Percentiles rank a stretch among this genome's conserved stretches.
Evolutionary conservation across 2,888 invertebrate species (phyloP).

Genomic region (Tenthredo amoena): DNA sequence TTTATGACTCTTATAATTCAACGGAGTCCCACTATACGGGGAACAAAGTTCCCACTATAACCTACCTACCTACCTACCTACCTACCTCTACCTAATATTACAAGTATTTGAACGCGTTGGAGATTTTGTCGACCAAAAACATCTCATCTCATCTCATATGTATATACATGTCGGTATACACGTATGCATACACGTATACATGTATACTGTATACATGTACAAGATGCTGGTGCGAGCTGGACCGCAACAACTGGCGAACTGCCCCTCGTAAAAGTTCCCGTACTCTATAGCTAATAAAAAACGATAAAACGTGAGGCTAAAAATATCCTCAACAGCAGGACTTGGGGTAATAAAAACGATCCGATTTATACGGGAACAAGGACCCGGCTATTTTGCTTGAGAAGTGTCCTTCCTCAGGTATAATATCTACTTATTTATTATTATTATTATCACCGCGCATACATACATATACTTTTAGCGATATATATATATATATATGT

Average conservation of each 20-base stretch:
- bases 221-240: neutral
- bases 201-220: neutral
- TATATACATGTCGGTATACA: neutral
- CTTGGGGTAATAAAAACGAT: conserved; percentile 40
- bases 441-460: neutral
- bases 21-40: neutral
- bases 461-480: no score
- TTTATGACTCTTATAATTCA: conserved; percentile 27
- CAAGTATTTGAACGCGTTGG: neutral
- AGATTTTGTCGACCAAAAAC: neutral
- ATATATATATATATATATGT: neutral
- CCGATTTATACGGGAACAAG: conserved; percentile 39
- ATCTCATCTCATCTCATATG: neutral
- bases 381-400: neutral
- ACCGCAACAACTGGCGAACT: conserved; percentile 21
- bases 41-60: neutral
- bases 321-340: conserved; percentile 28
- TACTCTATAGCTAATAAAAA: conserved; percentile 30
- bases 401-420: conserved; percentile 28
- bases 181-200: neutral
- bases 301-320: conserved; percentile 41
- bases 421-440: conserved; percentile 18
- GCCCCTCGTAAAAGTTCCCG: conserved; percentile 34
- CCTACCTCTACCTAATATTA: neutral
- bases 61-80: neutral